Evolutionary conservation across 2,888 invertebrate genomes (phyloP).

Genomic region (Leucania comma): DNA sequence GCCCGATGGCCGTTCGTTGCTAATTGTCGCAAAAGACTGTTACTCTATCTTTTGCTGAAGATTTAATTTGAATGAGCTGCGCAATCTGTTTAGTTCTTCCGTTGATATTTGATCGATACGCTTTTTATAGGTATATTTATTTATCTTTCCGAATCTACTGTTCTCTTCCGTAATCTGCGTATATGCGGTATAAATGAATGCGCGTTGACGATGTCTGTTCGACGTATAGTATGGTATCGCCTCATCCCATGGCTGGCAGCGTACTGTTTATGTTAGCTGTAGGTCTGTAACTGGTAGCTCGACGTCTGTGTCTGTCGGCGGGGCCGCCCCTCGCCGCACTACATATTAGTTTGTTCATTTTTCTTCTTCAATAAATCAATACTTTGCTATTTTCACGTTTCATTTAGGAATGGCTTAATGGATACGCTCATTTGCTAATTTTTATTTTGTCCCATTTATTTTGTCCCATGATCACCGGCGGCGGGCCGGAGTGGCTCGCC

Average conservation of each 20-base stretch:
- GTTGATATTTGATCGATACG: slow-evolving; percentile 88
- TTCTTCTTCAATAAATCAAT: slow-evolving; percentile 84
- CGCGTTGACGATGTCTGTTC: slow-evolving; percentile 88
- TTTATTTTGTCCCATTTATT: too few species aligned
- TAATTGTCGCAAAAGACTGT: slow-evolving; percentile 90
- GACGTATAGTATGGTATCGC: slow-evolving; percentile 88
- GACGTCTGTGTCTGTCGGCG: slow-evolving; percentile 85
- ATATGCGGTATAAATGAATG: slow-evolving; percentile 86
- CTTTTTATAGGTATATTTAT: slow-evolving; percentile 91
- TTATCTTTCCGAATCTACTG: slow-evolving; percentile 89
- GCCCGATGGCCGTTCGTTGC: slow-evolving; percentile 91
- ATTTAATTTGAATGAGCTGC: slow-evolving; percentile 91
- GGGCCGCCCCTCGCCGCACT: slow-evolving; percentile 85
- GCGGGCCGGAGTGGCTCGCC: slow-evolving; percentile 67
- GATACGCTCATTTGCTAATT: slow-evolving; percentile 88
- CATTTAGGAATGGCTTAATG: slow-evolving; percentile 90
- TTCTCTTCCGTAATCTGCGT: slow-evolving; percentile 86
- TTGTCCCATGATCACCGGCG: slow-evolving; percentile 73
- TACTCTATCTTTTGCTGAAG: slow-evolving; percentile 90
- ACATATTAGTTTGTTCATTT: slow-evolving; percentile 86
- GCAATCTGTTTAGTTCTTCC: slow-evolving; percentile 90
- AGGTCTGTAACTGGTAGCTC: slow-evolving; percentile 89
- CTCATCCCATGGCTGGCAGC: slow-evolving; percentile 89
- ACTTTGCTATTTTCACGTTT: slow-evolving; percentile 87
- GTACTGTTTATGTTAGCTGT: slow-evolving; percentile 89